Evolutionary conservation across 2,888 invertebrate genomes (phyloP).

Genomic region (Oasisia sp.): DNA sequence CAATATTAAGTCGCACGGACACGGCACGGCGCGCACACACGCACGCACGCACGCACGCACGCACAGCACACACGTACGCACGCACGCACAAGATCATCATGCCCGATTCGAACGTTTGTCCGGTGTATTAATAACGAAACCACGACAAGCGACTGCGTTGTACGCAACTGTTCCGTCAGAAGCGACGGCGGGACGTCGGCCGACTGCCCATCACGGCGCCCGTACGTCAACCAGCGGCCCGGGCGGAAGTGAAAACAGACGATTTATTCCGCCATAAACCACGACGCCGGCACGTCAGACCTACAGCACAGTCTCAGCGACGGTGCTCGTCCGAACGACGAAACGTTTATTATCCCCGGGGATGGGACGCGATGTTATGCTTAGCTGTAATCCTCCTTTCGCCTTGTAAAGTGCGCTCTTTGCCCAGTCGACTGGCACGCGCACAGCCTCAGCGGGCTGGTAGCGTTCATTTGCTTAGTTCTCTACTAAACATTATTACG

Average conservation of each 20-base stretch:
- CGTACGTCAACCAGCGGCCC: neutral
- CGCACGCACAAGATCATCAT: too few species aligned
- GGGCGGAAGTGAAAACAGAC: neutral
- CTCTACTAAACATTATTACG: neutral
- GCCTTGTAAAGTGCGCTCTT: neutral
- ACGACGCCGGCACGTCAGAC: neutral
- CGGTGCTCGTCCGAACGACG: neutral
- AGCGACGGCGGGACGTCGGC: neutral
- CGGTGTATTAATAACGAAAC: neutral
- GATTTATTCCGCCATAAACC: neutral
- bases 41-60: too few species aligned
- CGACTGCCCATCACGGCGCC: neutral
- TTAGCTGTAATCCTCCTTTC: neutral
- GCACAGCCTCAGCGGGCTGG: neutral
- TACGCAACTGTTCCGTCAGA: neutral
- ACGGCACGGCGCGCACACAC: too few species aligned
- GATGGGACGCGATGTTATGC: neutral
- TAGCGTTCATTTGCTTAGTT: neutral
- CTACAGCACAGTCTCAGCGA: neutral
- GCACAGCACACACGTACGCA: too few species aligned
- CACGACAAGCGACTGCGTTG: neutral
- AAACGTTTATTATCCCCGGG: neutral
- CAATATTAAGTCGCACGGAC: too few species aligned
- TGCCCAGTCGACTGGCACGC: neutral
- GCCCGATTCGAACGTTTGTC: neutral